Base-by-base conservation (phyloP, 1,140 invertebrate genomes). In the Bombus huntii region DNA sequence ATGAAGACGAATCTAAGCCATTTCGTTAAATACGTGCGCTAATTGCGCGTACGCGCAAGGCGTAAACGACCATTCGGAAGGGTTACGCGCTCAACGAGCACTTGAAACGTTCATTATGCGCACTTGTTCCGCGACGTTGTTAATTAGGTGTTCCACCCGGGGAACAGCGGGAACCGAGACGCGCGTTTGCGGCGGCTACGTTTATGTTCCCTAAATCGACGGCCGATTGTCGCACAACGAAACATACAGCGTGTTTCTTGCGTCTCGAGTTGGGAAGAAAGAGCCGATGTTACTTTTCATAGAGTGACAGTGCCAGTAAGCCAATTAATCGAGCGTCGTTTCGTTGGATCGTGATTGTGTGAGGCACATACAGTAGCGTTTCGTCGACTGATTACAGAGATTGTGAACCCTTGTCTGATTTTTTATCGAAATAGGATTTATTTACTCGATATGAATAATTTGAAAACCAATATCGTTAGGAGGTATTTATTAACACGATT, bases 31-130 rank as follows among this genome's bases (percentile, higher is more conserved):
- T 90, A 77, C 83, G 77, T 82, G 72, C 86, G 76, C 77, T 90
- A 90, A 90, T 90, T 88, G 89, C 89, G 83, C 80, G 68, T 88
- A 88, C 89, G 80, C 80, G 86, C 83, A 66, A 81, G 44, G 74
- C 78, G 74, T 87, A 84, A 90, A 87, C 70, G 86, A 77, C 83
- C 76, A 90, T 90, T 90, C 86, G 88, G n/a, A 68, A 84, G 79
- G 88, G 83, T 90, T 85, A 88, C 86, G 87, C 83, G 80, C 82
- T 71, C 68, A 65, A 89, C 82, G 82, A 90, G 86, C 75, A 82
- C 80, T 90, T 71, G 80, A 81, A 79, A 37, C 86, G 86, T 90
- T 90, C 86, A 90, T 90, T 90, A 90, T 90, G 72, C 79, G 82
- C 72, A 82, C 86, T 90, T 90, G 83, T 90, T 90, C 84, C 83